Evolutionary conservation across 2,797 vertebrate species (phyloP).

Genomic region (Silurus lanzhouensis): DNA sequence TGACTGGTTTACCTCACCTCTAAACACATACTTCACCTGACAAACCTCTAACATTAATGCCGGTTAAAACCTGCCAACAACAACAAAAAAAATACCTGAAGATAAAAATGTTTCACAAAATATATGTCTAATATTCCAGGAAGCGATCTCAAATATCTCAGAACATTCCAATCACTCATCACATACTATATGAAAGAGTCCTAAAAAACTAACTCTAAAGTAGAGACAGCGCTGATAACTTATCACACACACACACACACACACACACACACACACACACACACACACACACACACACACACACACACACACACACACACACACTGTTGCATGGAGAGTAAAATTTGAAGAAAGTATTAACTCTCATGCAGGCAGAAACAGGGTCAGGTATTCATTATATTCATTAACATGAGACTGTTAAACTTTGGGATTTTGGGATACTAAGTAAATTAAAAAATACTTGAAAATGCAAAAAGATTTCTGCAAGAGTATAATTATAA

Average conservation of each 20-base stretch:
- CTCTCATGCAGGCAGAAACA: background rate
- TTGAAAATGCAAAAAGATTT: background rate
- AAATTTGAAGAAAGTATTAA: background rate
- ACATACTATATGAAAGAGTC: slow-evolving; percentile 5
- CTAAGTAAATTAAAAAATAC: background rate
- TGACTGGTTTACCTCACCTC: slow-evolving; percentile 32
- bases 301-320: background rate
- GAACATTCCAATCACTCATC: slow-evolving; percentile 19
- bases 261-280: too few species aligned
- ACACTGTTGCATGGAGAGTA: background rate
- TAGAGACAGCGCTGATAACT: too few species aligned
- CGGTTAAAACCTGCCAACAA: background rate
- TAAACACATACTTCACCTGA: slow-evolving; percentile 13
- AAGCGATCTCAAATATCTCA: slow-evolving; percentile 11
- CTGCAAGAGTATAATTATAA: background rate
- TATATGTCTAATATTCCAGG: slow-evolving; percentile 27
- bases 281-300: too few species aligned
- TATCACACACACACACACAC: too few species aligned
- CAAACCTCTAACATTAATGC: background rate
- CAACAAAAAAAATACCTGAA: background rate
- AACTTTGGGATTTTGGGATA: background rate
- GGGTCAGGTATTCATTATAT: background rate
- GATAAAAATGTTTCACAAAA: slow-evolving; percentile 9
- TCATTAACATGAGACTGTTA: background rate
- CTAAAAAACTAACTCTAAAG: background rate